phyloP scores from a whole-genome alignment of 2,888 invertebrate genomes.

The Ganaspis brasiliensis region DNA sequence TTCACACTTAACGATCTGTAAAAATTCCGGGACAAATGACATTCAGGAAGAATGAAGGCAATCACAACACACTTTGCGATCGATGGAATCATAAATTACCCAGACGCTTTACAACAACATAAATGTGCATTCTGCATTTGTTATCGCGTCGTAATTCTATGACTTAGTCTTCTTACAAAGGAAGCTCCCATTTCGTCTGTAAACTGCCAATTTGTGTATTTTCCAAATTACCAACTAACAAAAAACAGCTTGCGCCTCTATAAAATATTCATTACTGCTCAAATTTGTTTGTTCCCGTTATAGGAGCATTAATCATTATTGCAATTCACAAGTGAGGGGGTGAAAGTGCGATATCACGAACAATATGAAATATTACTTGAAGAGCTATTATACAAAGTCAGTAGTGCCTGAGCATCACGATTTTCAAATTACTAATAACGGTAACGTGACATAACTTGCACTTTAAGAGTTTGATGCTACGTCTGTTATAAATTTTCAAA shows the following conservation, averaged over 20 bases:
- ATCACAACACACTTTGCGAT: slow-evolving; percentile 40
- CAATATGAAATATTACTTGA: slow-evolving; percentile 4
- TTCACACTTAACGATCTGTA: slow-evolving; percentile 38
- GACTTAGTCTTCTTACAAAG: slow-evolving; percentile 14
- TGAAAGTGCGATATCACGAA: slow-evolving; percentile 27
- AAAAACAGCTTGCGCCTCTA: not conserved
- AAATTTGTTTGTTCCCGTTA: slow-evolving; percentile 10
- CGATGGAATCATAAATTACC: slow-evolving; percentile 42
- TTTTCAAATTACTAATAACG: slow-evolving; percentile 27
- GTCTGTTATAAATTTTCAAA: too few relatives aligned
- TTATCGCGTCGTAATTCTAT: slow-evolving; percentile 37
- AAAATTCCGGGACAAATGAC: slow-evolving; percentile 39
- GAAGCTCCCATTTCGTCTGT: not conserved
- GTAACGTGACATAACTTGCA: not conserved
- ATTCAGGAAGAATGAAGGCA: slow-evolving; percentile 39
- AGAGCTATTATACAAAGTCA: slow-evolving; percentile 7
- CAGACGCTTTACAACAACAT: slow-evolving; percentile 41
- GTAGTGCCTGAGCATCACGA: not conserved
- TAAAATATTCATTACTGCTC: not conserved
- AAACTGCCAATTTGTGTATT: slow-evolving; percentile 22
- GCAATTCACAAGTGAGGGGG: not conserved
- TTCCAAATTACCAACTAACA: not conserved
- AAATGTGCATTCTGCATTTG: slow-evolving; percentile 43
- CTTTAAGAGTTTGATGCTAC: not conserved
- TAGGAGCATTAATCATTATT: slow-evolving; percentile 11